Conservation (phyloP, 1,140 invertebrate genomes). For the Drosophila kurseongensis region DNA sequence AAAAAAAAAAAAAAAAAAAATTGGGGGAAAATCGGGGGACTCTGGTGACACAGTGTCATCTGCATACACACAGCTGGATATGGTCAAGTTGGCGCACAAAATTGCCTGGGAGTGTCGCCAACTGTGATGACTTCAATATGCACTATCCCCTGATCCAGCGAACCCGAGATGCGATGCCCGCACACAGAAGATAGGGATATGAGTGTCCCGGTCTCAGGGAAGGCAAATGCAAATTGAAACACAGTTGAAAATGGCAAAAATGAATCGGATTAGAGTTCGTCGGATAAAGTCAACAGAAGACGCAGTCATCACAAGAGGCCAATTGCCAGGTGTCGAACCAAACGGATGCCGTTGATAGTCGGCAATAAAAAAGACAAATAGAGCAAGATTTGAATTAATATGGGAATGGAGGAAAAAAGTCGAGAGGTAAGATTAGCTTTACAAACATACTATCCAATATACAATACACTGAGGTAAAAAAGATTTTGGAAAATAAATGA, state of each 20-base stretch:
- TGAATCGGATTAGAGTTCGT: constrained; percentile 45
- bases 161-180: not conserved
- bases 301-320: constrained; percentile 21
- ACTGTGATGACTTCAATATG: constrained; percentile 57
- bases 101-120: constrained; percentile 50
- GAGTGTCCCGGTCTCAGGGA: not conserved
- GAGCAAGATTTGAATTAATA: constrained; percentile 4
- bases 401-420: not conserved
- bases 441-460: no score
- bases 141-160: constrained; percentile 19
- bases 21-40: constrained; percentile 4
- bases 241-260: constrained; percentile 20
- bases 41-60: constrained; percentile 59
- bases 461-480: not conserved
- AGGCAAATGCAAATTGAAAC: constrained; percentile 39
- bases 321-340: constrained; percentile 39
- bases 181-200: not conserved
- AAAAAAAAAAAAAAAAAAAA: not conserved
- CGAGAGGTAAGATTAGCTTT: not conserved
- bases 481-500: not conserved
- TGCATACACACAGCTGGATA: constrained; percentile 75
- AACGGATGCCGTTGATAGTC: constrained; percentile 22
- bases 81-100: constrained; percentile 73
- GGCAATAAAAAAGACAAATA: constrained; percentile 16
- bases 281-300: constrained; percentile 46